Percentiles rank a stretch among this genome's conserved stretches.
phyloP scores from a whole-genome alignment of 2,113 vertebrate species.

The Muntiacus reevesi region DNA sequence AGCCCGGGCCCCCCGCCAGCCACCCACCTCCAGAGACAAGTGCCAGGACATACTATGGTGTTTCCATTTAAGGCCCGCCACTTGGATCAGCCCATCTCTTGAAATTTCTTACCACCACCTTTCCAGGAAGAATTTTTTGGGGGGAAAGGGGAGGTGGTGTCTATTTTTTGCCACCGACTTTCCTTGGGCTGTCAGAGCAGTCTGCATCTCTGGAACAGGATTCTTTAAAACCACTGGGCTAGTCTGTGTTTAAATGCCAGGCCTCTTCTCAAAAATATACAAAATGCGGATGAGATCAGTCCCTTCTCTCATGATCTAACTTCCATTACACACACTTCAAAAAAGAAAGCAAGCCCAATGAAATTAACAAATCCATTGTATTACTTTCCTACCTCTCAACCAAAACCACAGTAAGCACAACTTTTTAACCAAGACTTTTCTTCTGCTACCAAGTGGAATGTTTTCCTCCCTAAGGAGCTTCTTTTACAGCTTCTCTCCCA shows the following conservation, averaged over 20 bases:
- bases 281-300: not conserved
- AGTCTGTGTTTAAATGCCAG: conserved; percentile 1
- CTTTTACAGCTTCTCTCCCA: not conserved
- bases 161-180: conserved; percentile 70
- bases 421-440: conserved; percentile 50
- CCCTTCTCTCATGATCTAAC: not conserved
- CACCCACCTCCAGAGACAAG: conserved; percentile 71
- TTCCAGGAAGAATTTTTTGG: conserved; percentile 72
- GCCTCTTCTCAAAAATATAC: not conserved
- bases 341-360: not conserved
- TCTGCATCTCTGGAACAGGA: conserved; percentile 44
- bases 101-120: conserved; percentile 70
- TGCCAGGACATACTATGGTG: conserved; percentile 73
- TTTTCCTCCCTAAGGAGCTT: conserved; percentile 54
- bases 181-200: conserved; percentile 61
- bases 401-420: conserved; percentile 60
- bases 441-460: conserved; percentile 75
- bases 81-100: conserved; percentile 69
- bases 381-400: conserved; percentile 38
- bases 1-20: conserved; percentile 62
- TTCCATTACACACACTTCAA: not conserved
- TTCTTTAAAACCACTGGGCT: conserved; percentile 56
- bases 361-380: conserved; percentile 8
- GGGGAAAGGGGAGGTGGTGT: conserved; percentile 56
- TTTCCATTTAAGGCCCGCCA: conserved; percentile 75